These are phyloP conservation scores for Artemia sinica DNA, from an alignment of 2,888 invertebrate genomes.

Conservation along the genomic window DNA sequence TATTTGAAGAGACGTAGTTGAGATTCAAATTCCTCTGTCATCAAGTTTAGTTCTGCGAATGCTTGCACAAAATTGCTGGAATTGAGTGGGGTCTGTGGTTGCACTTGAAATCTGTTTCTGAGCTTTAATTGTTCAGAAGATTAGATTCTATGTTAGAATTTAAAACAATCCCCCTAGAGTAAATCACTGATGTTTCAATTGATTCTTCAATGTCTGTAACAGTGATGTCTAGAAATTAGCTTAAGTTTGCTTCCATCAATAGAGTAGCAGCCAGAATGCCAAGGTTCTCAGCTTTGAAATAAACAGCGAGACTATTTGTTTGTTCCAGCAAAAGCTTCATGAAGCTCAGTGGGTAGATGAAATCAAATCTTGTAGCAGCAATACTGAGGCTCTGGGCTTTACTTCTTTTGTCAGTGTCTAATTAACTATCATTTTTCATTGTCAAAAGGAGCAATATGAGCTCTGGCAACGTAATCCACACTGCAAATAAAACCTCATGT, in stretches of 20 bases:
- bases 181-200: neutral
- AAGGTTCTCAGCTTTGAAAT: neutral
- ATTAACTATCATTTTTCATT: no score
- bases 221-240: no score
- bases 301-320: neutral
- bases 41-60: neutral
- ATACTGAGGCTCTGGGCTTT: no score
- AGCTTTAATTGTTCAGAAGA: neutral
- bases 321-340: neutral
- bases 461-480: neutral
- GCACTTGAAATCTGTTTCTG: no score
- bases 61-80: neutral
- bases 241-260: slow-evolving; percentile 3
- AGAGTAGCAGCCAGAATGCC: neutral
- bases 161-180: neutral
- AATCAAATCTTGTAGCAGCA: neutral
- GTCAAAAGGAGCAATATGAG: no score
- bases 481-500: neutral
- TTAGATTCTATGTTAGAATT: neutral
- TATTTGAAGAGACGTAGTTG: neutral
- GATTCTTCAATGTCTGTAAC: neutral
- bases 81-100: no score
- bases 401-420: no score
- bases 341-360: slow-evolving; percentile 1
- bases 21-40: neutral